Evolutionary conservation across 1,140 invertebrate genomes (phyloP).

Genomic region (Cepaea nemoralis): DNA sequence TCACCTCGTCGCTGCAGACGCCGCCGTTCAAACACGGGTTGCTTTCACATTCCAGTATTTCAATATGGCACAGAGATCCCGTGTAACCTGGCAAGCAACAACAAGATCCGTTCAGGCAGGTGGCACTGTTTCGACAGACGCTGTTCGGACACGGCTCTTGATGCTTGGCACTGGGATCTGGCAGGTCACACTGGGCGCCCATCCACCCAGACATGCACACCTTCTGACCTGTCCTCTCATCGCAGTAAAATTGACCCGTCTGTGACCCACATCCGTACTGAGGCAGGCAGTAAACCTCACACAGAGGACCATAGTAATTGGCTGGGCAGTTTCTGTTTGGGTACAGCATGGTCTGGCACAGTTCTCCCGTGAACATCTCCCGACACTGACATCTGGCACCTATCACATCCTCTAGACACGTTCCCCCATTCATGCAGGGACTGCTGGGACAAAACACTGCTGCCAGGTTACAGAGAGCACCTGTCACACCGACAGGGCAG

Average conservation of each 20-base stretch:
- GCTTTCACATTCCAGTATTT: constrained; percentile 77
- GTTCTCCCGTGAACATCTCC: constrained; percentile 91
- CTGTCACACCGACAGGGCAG: constrained; percentile 37
- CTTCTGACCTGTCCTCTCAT: constrained; percentile 79
- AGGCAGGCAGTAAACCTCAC: constrained; percentile 34
- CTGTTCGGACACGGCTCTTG: constrained; percentile 46
- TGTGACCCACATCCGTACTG: constrained; percentile 39
- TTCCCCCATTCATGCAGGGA: constrained; percentile 49
- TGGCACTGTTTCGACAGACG: constrained; percentile 44
- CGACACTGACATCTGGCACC: constrained; percentile 71
- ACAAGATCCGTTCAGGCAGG: constrained; percentile 45
- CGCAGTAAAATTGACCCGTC: constrained; percentile 87
- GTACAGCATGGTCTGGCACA: constrained; percentile 80
- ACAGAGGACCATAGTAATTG: constrained; percentile 39
- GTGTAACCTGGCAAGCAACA: constrained; percentile 50
- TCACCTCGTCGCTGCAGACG: constrained; percentile 80
- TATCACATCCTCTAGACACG: constrained; percentile 40
- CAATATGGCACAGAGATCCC: constrained; percentile 57
- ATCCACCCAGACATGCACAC: constrained; percentile 93
- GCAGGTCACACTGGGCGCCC: constrained; percentile 86
- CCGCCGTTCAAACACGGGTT: constrained; percentile 85
- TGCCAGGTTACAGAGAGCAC: constrained; percentile 33
- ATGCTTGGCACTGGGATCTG: constrained; percentile 38
- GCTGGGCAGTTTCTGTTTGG: constrained; percentile 24
- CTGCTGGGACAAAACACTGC: constrained; percentile 31